Evolutionary conservation across 2,888 invertebrate genomes (phyloP).

Genomic region (Drosophila anomalipes): DNA sequence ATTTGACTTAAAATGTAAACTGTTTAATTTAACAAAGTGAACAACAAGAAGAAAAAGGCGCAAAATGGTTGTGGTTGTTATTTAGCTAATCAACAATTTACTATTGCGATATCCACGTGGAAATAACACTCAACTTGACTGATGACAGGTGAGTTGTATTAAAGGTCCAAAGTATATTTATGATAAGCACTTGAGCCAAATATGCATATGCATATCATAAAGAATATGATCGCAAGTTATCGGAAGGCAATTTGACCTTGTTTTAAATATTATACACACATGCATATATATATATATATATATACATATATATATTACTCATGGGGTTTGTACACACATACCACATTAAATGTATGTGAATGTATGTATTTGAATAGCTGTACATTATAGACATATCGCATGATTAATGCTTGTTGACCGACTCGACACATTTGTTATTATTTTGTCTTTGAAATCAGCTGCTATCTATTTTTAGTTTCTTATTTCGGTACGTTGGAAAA

Average conservation of each 20-base stretch:
- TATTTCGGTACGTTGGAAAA: constrained; percentile 20
- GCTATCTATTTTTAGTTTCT: constrained; percentile 31
- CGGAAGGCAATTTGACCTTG: constrained; percentile 47
- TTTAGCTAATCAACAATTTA: constrained; percentile 20
- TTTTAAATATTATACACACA: constrained; percentile 10
- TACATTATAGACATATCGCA: constrained; percentile 40
- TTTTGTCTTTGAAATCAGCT: constrained; percentile 41
- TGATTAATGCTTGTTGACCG: constrained; percentile 44
- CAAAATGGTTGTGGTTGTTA: constrained; percentile 45
- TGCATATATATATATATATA: background rate
- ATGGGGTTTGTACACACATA: background rate
- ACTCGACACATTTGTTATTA: constrained; percentile 29
- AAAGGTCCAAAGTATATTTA: background rate
- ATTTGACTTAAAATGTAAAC: constrained; percentile 52
- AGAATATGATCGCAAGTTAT: constrained; percentile 13
- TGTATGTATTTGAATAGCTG: constrained; percentile 1
- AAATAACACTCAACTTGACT: constrained; percentile 21
- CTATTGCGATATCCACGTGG: constrained; percentile 16
- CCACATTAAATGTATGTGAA: background rate
- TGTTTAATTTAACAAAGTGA: constrained; percentile 14
- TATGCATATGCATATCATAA: constrained; percentile 1
- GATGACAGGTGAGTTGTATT: constrained; percentile 27
- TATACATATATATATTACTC: background rate
- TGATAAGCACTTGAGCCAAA: constrained; percentile 4
- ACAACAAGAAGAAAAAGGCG: constrained; percentile 15